Conservation (phyloP, 1,140 invertebrate genomes). For the Drosophila nigromelanica region DNA sequence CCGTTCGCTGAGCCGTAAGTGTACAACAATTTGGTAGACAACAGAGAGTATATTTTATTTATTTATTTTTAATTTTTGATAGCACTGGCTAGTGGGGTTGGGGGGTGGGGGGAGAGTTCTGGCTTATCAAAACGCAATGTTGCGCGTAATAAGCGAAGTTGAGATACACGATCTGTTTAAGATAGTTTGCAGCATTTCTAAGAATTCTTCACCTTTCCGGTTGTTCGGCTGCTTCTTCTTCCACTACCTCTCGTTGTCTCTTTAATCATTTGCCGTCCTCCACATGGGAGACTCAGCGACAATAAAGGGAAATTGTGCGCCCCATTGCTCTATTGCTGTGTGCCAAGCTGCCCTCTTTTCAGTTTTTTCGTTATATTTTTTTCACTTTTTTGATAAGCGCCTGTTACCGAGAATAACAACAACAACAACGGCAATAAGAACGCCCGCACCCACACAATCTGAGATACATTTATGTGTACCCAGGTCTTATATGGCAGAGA, state of each 20-base stretch:
- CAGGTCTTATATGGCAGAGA: conserved; percentile 22
- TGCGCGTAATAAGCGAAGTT: conserved; percentile 10
- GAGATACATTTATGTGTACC: conserved; percentile 41
- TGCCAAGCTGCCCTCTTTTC: conserved; percentile 38
- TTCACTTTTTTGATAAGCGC: conserved; percentile 60
- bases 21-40: background rate
- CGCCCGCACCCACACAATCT: conserved; percentile 64
- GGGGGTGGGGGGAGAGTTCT: background rate
- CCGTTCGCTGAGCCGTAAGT: conserved; percentile 84
- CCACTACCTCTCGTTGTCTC: conserved; percentile 18
- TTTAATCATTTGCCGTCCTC: conserved; percentile 67
- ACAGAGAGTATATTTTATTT: no score
- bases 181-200: conserved; percentile 60
- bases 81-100: background rate
- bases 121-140: conserved; percentile 24
- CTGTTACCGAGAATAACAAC: conserved; percentile 42
- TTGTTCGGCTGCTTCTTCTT: conserved; percentile 21
- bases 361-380: background rate
- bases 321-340: background rate
- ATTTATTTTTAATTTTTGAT: no score
- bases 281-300: conserved; percentile 20
- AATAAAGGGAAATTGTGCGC: conserved; percentile 24
- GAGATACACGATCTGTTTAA: conserved; percentile 37
- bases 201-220: conserved; percentile 53
- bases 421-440: conserved; percentile 31